Percentiles rank a stretch among this genome's conserved stretches.
Conservation (phyloP, 1,140 invertebrate genomes). For the Drosophila mayri region DNA sequence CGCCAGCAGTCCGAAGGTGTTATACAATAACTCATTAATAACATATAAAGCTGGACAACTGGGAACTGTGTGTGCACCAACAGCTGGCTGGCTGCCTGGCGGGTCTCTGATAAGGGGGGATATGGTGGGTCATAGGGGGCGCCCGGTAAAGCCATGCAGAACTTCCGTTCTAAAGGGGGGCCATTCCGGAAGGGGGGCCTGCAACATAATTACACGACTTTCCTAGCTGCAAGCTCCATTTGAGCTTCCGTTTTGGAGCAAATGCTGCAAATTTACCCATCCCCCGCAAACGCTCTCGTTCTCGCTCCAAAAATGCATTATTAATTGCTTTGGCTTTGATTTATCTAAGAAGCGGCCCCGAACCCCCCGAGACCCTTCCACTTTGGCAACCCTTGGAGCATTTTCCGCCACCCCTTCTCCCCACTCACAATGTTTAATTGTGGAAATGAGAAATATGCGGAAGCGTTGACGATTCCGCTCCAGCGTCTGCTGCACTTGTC, state of each 20-base stretch:
- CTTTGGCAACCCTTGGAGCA: conserved; percentile 53
- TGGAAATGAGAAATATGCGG: conserved; percentile 84
- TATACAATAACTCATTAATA: conserved; percentile 53
- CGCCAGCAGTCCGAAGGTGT: conserved; percentile 31
- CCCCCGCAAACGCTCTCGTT: background rate
- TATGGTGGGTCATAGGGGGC: background rate
- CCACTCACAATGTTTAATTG: conserved; percentile 78
- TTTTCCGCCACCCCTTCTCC: conserved; percentile 49
- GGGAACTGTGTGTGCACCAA: conserved; percentile 6
- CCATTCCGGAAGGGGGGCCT: conserved; percentile 13
- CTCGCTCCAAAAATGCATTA: conserved; percentile 51
- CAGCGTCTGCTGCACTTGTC: conserved; percentile 76
- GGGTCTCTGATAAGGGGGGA: conserved; percentile 15
- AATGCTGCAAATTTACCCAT: conserved; percentile 48
- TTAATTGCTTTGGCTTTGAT: conserved; percentile 77
- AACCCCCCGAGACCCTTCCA: background rate
- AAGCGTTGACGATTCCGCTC: conserved; percentile 81
- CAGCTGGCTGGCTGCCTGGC: conserved; percentile 13
- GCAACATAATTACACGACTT: conserved; percentile 69
- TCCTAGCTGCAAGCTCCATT: conserved; percentile 72
- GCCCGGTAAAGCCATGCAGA: conserved; percentile 43
- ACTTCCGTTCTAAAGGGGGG: conserved; percentile 39
- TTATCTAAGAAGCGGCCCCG: conserved; percentile 65
- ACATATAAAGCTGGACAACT: conserved; percentile 11
- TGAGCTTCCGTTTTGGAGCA: conserved; percentile 65